Base-by-base conservation (phyloP, 2,888 invertebrate genomes). In the Diogma glabrata region DNA sequence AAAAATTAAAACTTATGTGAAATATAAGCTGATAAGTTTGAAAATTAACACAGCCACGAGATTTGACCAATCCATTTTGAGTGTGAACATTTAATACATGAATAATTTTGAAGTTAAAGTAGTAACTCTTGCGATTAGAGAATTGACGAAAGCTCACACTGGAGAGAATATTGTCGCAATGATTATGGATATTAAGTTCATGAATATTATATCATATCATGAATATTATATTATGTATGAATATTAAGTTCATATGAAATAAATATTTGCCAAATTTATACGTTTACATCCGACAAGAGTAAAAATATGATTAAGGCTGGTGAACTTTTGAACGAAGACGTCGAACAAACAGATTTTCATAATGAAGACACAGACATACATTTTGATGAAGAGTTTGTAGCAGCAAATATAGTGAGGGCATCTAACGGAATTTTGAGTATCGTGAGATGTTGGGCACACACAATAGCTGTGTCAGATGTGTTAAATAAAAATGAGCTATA, bases 341-440 rank as follows among this genome's bases (percentile, higher is more conserved):
- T 12, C 19, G 19, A 40, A 19, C 19, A 40, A 40, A 12, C 17
- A 40, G 19, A 40, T 17, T 19, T 40, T 19, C 4, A 40, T 40
- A 19, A 40, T 40, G 40, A 19, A 19, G 17, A 19, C 40, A 19
- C 19, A 17, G 40, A 12, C 17, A 40, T 33, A 33, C 33, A 33
- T 33, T 33, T 40, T 17, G 40, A 40, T 40, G 40, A 40, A 40
- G 40, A 40, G 12, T 40, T 40, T 40, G 40, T 40, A 19, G 19
- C 40, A 40, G 19, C 19, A 40, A 40, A 10, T 19, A 7, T 19
- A 19, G n/a, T 40, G 40, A 40, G 40, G 10, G 40, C 40, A 40
- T 19, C 40, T 40, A 40, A 40, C 17, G 40, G 40, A 40, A 40
- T 40, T 40, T 40, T 40, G 40, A 40, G 40, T 40, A 40, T 40